Evolutionary conservation across 1,140 invertebrate genomes (phyloP).

Genomic region (Planococcus citri): DNA sequence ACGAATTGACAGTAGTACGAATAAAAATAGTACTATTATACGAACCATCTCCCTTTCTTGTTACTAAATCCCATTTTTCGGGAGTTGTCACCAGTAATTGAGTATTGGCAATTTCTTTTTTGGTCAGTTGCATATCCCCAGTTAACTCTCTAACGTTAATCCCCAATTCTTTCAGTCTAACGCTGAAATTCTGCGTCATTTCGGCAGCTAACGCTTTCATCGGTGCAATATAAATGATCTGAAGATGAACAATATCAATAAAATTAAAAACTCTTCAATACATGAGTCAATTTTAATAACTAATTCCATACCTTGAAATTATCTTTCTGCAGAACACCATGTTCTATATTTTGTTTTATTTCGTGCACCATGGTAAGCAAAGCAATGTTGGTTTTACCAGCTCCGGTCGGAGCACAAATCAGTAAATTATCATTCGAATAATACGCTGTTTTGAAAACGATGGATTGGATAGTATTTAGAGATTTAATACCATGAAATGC

Average conservation of each 20-base stretch:
- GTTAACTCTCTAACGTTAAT: slow-evolving; percentile 84
- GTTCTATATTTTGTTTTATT: slow-evolving; percentile 69
- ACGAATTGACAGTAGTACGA: background rate
- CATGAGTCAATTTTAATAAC: background rate
- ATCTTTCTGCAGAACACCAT: slow-evolving; percentile 69
- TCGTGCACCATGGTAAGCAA: slow-evolving; percentile 84
- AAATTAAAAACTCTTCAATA: slow-evolving; percentile 22
- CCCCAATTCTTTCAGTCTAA: slow-evolving; percentile 57
- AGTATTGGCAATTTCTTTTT: slow-evolving; percentile 85
- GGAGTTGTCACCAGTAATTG: slow-evolving; percentile 98
- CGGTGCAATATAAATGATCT: slow-evolving; percentile 96
- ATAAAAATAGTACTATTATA: too few species aligned
- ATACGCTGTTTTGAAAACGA: slow-evolving; percentile 91
- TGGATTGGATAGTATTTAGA: slow-evolving; percentile 89
- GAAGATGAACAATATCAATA: background rate
- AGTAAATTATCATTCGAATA: slow-evolving; percentile 93
- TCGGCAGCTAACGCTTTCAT: slow-evolving; percentile 99
- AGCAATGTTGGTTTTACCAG: slow-evolving; percentile 97
- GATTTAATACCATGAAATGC: slow-evolving; percentile 75
- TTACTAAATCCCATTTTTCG: slow-evolving; percentile 99
- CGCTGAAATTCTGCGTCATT: slow-evolving; percentile 91
- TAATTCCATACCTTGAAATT: slow-evolving; percentile 70
- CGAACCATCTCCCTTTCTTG: slow-evolving; percentile 66
- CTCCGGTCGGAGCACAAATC: slow-evolving; percentile 90
- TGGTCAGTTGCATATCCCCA: slow-evolving; percentile 95